These are phyloP conservation scores for Cryptocheilus praepositus DNA, from an alignment of 2,888 invertebrate species.

Conservation along the genomic window DNA sequence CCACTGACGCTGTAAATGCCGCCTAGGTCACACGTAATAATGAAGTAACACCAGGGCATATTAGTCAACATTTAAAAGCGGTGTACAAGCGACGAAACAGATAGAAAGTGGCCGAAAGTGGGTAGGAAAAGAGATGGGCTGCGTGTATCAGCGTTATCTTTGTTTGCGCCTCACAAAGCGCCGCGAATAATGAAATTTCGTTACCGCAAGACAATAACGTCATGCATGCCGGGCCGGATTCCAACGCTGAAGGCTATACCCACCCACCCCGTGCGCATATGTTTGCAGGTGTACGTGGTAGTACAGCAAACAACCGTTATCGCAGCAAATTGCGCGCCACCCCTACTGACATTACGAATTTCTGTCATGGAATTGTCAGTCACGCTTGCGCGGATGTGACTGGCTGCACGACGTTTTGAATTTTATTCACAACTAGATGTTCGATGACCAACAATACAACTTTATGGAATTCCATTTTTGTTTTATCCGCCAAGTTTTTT, in stretches of 20 bases:
- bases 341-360: slow-evolving; percentile 38
- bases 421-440: too few relatives aligned
- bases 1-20: too few relatives aligned
- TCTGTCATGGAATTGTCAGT: slow-evolving; percentile 18
- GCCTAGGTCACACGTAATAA: too few relatives aligned
- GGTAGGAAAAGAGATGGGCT: slow-evolving; percentile 17
- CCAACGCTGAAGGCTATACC: slow-evolving; percentile 8
- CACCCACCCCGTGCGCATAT: not conserved
- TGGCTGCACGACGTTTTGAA: too few relatives aligned
- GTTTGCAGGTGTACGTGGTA: not conserved
- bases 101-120: not conserved
- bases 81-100: too few relatives aligned
- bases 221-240: slow-evolving; percentile 36
- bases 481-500: too few relatives aligned
- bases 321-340: slow-evolving; percentile 37
- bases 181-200: slow-evolving; percentile 39
- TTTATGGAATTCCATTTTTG: too few relatives aligned
- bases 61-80: too few relatives aligned
- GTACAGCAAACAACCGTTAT: slow-evolving; percentile 35
- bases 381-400: not conserved
- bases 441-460: too few relatives aligned
- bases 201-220: slow-evolving; percentile 45
- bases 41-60: too few relatives aligned
- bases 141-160: slow-evolving; percentile 33
- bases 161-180: slow-evolving; percentile 26